phyloP scores from a whole-genome alignment of 2,113 vertebrate genomes.

The Phodopus roborovskii region DNA sequence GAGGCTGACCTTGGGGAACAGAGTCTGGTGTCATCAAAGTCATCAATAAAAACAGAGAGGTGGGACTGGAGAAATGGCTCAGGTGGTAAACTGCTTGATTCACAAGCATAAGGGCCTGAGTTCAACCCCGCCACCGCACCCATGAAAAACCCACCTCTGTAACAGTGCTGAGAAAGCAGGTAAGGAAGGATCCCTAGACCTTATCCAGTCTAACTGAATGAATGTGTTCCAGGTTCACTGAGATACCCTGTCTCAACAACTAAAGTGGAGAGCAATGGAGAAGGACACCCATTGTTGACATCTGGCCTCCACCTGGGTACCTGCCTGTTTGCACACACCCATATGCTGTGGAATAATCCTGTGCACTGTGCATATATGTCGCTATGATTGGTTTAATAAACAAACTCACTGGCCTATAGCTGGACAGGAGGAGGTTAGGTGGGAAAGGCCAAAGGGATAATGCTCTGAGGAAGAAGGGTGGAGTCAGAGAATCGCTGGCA shows the following conservation, averaged over 20 bases:
- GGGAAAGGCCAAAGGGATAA: too few relatives aligned
- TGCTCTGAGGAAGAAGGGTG: too few relatives aligned
- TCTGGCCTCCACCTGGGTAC: background rate
- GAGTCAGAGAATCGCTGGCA: too few relatives aligned
- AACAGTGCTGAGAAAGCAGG: background rate
- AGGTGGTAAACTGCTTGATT: background rate
- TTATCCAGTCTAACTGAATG: background rate
- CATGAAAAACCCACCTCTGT: background rate
- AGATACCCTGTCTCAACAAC: background rate
- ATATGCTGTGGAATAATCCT: background rate
- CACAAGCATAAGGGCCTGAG: background rate
- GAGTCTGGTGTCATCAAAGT: background rate
- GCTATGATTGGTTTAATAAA: too few relatives aligned
- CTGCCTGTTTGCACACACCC: background rate
- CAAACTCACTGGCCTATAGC: too few relatives aligned
- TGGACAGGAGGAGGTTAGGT: too few relatives aligned
- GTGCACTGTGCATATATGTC: too few relatives aligned
- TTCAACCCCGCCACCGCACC: background rate
- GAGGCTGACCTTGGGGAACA: conserved; percentile 26
- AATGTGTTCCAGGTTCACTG: background rate
- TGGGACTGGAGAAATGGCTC: background rate
- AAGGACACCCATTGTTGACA: background rate
- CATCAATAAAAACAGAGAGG: conserved; percentile 50
- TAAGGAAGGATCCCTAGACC: background rate
- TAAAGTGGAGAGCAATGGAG: background rate